Evolutionary conservation across 2,888 invertebrate genomes (phyloP).

Genomic region (Chrysolina haemoptera): DNA sequence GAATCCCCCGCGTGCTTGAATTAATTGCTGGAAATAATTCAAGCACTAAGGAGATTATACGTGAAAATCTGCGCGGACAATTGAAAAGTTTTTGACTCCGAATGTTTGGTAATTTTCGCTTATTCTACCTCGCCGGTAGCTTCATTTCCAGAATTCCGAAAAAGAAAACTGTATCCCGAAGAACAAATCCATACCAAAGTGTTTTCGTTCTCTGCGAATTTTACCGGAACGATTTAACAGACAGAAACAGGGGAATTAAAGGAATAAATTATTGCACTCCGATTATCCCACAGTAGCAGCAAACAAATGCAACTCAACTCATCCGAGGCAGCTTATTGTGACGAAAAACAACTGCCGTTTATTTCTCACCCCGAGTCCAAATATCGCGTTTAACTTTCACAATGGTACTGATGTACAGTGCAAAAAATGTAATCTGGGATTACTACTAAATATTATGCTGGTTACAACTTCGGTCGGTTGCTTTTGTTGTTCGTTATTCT

Average conservation of each 20-base stretch:
- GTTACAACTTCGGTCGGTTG: neutral
- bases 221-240: slow-evolving; percentile 35
- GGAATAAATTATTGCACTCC: slow-evolving; percentile 46
- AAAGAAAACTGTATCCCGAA: neutral
- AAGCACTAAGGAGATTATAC: too few relatives aligned
- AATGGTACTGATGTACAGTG: slow-evolving; percentile 13
- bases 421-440: slow-evolving; percentile 34
- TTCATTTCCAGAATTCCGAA: neutral
- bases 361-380: slow-evolving; percentile 27
- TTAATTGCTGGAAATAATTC: too few relatives aligned
- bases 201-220: slow-evolving; percentile 29
- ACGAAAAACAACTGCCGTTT: slow-evolving; percentile 32
- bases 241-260: slow-evolving; percentile 41
- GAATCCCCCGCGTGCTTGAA: too few relatives aligned
- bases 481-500: slow-evolving; percentile 1
- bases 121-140: too few relatives aligned
- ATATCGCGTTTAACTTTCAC: slow-evolving; percentile 15
- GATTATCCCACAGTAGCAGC: slow-evolving; percentile 36
- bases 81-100: too few relatives aligned
- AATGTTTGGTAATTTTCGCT: too few relatives aligned
- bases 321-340: slow-evolving; percentile 8
- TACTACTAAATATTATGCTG: slow-evolving; percentile 12
- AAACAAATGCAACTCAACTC: slow-evolving; percentile 30
- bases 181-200: neutral
- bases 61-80: too few relatives aligned